Conservation (phyloP, 2,113 vertebrate species). For the Cottus gobio region DNA sequence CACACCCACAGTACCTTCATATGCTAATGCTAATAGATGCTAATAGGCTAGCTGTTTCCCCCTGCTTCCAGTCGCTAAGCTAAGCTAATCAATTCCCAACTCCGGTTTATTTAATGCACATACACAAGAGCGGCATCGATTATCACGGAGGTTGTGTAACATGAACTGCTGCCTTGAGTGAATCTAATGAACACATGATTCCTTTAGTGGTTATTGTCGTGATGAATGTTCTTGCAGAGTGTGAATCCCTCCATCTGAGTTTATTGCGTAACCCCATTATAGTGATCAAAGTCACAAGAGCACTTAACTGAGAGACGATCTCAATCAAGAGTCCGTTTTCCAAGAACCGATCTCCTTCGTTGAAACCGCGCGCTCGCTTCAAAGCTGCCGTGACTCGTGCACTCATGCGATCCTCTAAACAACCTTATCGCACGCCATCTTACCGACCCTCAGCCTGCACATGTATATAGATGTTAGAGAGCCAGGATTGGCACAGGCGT, state of each 20-base stretch:
- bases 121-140: neutral
- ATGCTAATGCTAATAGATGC: neutral
- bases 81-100: slow-evolving; percentile 2
- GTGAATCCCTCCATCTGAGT: slow-evolving; percentile 18
- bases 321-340: slow-evolving; percentile 18
- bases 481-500: neutral
- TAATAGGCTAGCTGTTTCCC: neutral
- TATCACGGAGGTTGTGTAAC: neutral
- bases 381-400: slow-evolving; percentile 4
- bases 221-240: slow-evolving; percentile 3
- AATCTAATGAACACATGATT: slow-evolving; percentile 35
- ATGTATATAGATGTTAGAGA: slow-evolving; percentile 9
- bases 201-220: neutral
- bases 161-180: neutral
- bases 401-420: slow-evolving; percentile 4
- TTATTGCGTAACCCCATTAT: slow-evolving; percentile 34
- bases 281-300: slow-evolving; percentile 33
- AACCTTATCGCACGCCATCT: slow-evolving; percentile 16
- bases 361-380: neutral
- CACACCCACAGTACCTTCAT: neutral
- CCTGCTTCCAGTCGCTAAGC: neutral
- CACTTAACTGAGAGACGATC: slow-evolving; percentile 31
- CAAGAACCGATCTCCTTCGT: neutral
- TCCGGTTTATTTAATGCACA: neutral
- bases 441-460: neutral